phyloP scores from a whole-genome alignment of 2,888 invertebrate species.

The Liodrosophila aerea region DNA sequence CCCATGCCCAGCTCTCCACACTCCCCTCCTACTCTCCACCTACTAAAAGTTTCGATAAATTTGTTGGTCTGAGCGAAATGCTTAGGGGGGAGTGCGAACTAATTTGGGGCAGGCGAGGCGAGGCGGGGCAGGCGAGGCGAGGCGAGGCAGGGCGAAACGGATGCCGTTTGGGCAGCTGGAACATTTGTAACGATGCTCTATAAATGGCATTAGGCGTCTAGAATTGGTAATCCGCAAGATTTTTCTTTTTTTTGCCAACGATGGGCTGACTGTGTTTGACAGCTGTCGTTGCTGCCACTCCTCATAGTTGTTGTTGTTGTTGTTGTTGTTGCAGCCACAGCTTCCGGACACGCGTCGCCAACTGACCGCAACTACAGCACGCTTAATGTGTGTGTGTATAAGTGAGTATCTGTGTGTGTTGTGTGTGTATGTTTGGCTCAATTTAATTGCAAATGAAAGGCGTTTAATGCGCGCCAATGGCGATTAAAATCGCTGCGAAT shows the following conservation, averaged over 20 bases:
- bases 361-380: slow-evolving; percentile 66
- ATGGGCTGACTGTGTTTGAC: slow-evolving; percentile 40
- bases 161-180: slow-evolving; percentile 55
- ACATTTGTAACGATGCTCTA: slow-evolving; percentile 75
- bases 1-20: too few relatives aligned
- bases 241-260: slow-evolving; percentile 64
- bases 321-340: slow-evolving; percentile 29
- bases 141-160: slow-evolving; percentile 6
- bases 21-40: slow-evolving; percentile 16
- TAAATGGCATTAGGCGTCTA: slow-evolving; percentile 77
- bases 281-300: slow-evolving; percentile 31
- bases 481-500: slow-evolving; percentile 74
- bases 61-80: slow-evolving; percentile 38
- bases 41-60: slow-evolving; percentile 66
- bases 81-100: slow-evolving; percentile 47
- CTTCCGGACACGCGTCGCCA: slow-evolving; percentile 64
- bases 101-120: slow-evolving; percentile 58
- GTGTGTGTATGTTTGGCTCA: slow-evolving; percentile 33
- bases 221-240: slow-evolving; percentile 77
- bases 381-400: slow-evolving; percentile 6
- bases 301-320: slow-evolving; percentile 14
- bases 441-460: slow-evolving; percentile 77
- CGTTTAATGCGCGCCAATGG: slow-evolving; percentile 67
- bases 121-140: slow-evolving; percentile 6
- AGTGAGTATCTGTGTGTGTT: slow-evolving; percentile 19